Evolutionary conservation across 2,888 invertebrate genomes (phyloP).

Genomic region (Harmothoe impar): DNA sequence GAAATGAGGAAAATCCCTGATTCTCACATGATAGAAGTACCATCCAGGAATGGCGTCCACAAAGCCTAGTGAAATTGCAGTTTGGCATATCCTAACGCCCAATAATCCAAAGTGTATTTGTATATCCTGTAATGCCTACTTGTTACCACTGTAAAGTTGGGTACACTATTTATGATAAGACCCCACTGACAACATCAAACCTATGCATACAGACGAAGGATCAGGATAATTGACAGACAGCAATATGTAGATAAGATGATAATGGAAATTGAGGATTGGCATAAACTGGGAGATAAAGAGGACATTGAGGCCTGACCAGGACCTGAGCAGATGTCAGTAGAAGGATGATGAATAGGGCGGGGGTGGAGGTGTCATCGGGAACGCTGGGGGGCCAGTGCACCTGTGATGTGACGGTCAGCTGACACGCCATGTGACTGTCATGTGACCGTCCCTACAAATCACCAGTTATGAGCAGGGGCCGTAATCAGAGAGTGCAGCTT

Average conservation of each 20-base stretch:
- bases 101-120: too few species aligned
- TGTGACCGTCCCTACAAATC: constrained; percentile 32
- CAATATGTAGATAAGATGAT: not conserved
- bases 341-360: not conserved
- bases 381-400: not conserved
- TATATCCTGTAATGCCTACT: too few species aligned
- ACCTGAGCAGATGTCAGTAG: not conserved
- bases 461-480: constrained; percentile 1
- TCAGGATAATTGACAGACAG: not conserved
- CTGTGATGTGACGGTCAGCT: not conserved
- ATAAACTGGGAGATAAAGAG: not conserved
- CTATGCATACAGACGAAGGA: too few species aligned
- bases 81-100: not conserved
- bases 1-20: not conserved
- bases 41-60: not conserved
- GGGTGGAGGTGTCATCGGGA: not conserved
- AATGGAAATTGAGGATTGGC: not conserved
- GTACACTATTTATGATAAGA: too few species aligned
- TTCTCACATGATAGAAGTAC: not conserved
- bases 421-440: constrained; percentile 33
- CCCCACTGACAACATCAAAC: too few species aligned
- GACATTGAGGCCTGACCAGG: not conserved
- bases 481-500: not conserved
- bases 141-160: too few species aligned
- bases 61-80: not conserved